Evolutionary conservation across 2,797 vertebrate species (phyloP), one percentile per base, ranked within the genome.

Genomic region (Diglossa cyanea): DNA sequence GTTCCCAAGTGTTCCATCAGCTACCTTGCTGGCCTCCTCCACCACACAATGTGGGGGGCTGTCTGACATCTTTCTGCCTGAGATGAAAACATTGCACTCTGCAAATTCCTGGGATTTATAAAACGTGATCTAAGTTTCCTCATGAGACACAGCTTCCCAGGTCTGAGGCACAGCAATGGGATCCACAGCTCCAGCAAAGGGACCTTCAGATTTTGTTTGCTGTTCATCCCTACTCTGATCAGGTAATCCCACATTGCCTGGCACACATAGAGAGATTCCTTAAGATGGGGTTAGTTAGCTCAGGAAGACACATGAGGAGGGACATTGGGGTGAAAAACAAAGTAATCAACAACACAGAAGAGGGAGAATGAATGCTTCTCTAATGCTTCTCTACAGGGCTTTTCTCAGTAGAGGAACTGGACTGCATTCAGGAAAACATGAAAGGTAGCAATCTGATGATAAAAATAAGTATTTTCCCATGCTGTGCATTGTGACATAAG

Each of bases 1-100:
- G 31, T 45, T 96, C 81, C 78, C 89, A 91, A 88, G 78, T 53
- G 87, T 90, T 95, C 65, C 81, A 6, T 89, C 94, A 91, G n/a
- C 68, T 42, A 48, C 77, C 71, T 75, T 82, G 85, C 33, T 95
- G 91, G 65, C 47, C 86, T 90, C 62, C 33, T n/a, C 54, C 7
- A 3, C 73, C 2, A 1, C 0, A 0, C 51, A 44, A 33, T 16
- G 26, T 7, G 1, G 25, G 48, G 76, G 35, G 19, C 75, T 82
- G 45, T 44, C 78, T 55, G 72, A 72, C 79, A 74, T 89, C 54
- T 72, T 72, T 86, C 58, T 74, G 39, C 42, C 51, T 4, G 14
- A 73, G 63, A 84, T 78, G 70, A 90, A 92, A 95, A 72, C 62
- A n/a, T n/a, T 44, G 50, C 48, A 26, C 68, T 86, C 58, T 25